phyloP scores from a whole-genome alignment of 2,797 vertebrate genomes.

The Lacerta bilineata region DNA sequence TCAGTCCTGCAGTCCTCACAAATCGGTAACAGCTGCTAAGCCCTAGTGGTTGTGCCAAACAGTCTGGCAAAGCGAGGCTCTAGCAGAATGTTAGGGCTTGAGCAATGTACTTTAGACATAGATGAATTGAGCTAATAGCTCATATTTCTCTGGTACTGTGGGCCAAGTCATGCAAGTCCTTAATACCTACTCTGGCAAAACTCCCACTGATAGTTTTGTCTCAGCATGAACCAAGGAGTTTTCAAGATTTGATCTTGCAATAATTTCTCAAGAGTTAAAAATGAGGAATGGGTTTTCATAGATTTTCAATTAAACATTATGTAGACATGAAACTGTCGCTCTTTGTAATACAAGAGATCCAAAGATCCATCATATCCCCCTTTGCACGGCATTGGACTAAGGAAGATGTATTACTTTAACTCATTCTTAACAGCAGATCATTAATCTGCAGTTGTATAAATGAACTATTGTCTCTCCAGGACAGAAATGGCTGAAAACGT shows the following conservation, averaged over 20 bases:
- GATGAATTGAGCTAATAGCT: slow-evolving; percentile 20
- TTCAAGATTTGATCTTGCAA: slow-evolving; percentile 59
- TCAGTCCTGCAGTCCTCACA: rapidly evolving
- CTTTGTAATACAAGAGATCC: slow-evolving; percentile 66
- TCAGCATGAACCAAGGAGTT: slow-evolving; percentile 57
- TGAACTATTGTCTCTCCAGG: slow-evolving; percentile 40
- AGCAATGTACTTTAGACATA: slow-evolving; percentile 40
- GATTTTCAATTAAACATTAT: slow-evolving; percentile 79
- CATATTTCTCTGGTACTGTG: slow-evolving; percentile 36
- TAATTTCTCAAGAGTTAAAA: slow-evolving; percentile 72
- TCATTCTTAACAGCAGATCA: slow-evolving; percentile 65
- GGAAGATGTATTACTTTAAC: slow-evolving; percentile 76
- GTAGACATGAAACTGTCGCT: slow-evolving; percentile 73
- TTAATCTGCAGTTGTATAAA: slow-evolving; percentile 55
- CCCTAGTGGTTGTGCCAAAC: rapidly evolving
- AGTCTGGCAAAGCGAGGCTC: slow-evolving; percentile 43
- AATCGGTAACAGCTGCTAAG: neutral
- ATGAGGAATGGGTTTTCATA: slow-evolving; percentile 71
- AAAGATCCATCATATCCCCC: slow-evolving; percentile 77
- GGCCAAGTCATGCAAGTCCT: neutral
- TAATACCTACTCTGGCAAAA: slow-evolving; percentile 61
- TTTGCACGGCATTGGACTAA: slow-evolving; percentile 62
- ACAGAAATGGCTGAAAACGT: slow-evolving; percentile 53
- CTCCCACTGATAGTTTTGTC: slow-evolving; percentile 55
- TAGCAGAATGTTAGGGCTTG: slow-evolving; percentile 59